phyloP scores from a whole-genome alignment of 2,113 vertebrate species.

The Arvicanthis niloticus region DNA sequence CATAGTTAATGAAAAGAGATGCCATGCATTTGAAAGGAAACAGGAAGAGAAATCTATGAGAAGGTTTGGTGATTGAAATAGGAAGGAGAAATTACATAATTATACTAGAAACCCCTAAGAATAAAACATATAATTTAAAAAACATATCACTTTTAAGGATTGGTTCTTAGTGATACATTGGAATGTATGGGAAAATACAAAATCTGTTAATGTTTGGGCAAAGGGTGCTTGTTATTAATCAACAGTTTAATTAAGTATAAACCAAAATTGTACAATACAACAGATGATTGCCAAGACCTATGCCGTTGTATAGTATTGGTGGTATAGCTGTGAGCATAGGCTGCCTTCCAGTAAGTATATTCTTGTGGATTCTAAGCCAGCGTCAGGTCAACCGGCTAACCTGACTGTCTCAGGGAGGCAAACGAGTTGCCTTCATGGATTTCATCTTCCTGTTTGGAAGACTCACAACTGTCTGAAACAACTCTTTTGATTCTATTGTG shows the following conservation, averaged over 20 bases:
- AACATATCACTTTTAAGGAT: neutral
- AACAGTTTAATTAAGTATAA: neutral
- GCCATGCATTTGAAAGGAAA: neutral
- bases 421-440: neutral
- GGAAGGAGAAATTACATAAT: neutral
- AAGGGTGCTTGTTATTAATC: neutral
- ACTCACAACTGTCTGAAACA: neutral
- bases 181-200: neutral
- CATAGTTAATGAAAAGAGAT: neutral
- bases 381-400: neutral
- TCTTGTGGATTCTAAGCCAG: neutral
- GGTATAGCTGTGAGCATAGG: conserved; percentile 87
- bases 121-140: neutral
- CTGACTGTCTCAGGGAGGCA: neutral
- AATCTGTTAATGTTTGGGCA: neutral
- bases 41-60: neutral
- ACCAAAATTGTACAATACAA: neutral
- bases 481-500: conserved; percentile 6
- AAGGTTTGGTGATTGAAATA: neutral
- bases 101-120: neutral
- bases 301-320: conserved; percentile 3
- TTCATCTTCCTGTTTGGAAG: neutral
- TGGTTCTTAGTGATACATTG: neutral
- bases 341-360: conserved; percentile 84
- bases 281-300: neutral